phyloP scores from a whole-genome alignment of 2,888 invertebrate species.

The Patella depressa region DNA sequence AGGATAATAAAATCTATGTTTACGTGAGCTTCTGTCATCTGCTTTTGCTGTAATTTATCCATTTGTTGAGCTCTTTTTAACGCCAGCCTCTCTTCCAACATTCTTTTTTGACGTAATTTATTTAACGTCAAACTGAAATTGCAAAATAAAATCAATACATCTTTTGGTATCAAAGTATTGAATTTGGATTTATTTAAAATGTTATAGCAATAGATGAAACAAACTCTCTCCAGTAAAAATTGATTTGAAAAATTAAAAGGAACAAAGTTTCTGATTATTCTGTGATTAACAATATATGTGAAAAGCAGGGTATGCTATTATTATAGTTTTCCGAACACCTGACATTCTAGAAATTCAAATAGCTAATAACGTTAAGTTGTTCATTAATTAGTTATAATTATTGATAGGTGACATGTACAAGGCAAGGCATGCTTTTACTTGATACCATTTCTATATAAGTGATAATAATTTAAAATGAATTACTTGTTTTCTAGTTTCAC shows the following conservation, averaged over 20 bases:
- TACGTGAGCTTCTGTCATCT: constrained; percentile 60
- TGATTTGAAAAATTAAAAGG: too few relatives aligned
- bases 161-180: too few relatives aligned
- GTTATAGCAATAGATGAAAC: too few relatives aligned
- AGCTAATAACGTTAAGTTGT: too few relatives aligned
- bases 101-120: constrained; percentile 65
- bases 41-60: constrained; percentile 62
- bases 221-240: too few relatives aligned
- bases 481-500: constrained; percentile 68
- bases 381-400: too few relatives aligned
- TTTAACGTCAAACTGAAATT: constrained; percentile 62
- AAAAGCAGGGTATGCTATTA: background rate
- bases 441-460: too few relatives aligned
- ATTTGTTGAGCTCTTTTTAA: constrained; percentile 59
- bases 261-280: too few relatives aligned
- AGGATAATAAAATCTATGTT: background rate
- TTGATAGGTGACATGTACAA: too few relatives aligned
- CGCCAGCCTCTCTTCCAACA: constrained; percentile 67
- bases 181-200: too few relatives aligned
- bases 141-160: background rate
- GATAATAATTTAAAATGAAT: background rate
- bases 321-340: background rate
- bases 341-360: background rate
- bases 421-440: too few relatives aligned
- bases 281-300: too few relatives aligned